Evolutionary conservation across 2,888 invertebrate species (phyloP).

Genomic region (Melieria picta): DNA sequence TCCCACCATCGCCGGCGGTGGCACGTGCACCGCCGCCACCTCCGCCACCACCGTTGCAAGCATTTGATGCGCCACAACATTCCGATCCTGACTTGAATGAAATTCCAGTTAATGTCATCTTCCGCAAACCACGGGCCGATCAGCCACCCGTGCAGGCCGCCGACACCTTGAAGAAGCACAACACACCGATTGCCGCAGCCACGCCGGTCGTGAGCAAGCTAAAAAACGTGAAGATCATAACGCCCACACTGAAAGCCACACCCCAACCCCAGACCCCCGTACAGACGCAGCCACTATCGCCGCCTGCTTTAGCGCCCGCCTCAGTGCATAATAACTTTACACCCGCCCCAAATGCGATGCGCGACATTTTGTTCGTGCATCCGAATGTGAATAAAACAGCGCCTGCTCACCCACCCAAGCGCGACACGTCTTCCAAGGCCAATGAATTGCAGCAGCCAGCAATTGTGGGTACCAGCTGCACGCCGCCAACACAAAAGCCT

Average conservation of each 20-base stretch:
- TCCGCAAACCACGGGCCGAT: conserved; percentile 51
- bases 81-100: conserved; percentile 61
- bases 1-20: conserved; percentile 29
- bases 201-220: conserved; percentile 5
- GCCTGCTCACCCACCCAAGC: conserved; percentile 21
- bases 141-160: conserved; percentile 27
- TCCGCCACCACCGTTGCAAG: conserved; percentile 50
- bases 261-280: background rate
- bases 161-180: conserved; percentile 19
- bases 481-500: too few relatives aligned
- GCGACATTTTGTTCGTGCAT: conserved; percentile 24
- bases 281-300: conserved; percentile 10
- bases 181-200: too few relatives aligned
- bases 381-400: conserved; percentile 18
- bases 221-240: conserved; percentile 35
- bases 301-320: conserved; percentile 18
- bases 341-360: conserved; percentile 19
- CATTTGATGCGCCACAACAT: conserved; percentile 53
- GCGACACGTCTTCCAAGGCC: conserved; percentile 3
- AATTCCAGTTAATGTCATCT: conserved; percentile 64
- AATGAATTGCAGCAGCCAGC: background rate
- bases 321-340: conserved; percentile 3
- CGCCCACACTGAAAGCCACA: conserved; percentile 28
- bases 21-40: conserved; percentile 46
- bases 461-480: too few relatives aligned